Percentiles rank a stretch among this genome's conserved stretches.
phyloP scores from a whole-genome alignment of 2,113 vertebrate species.

The Callaeas wilsoni region DNA sequence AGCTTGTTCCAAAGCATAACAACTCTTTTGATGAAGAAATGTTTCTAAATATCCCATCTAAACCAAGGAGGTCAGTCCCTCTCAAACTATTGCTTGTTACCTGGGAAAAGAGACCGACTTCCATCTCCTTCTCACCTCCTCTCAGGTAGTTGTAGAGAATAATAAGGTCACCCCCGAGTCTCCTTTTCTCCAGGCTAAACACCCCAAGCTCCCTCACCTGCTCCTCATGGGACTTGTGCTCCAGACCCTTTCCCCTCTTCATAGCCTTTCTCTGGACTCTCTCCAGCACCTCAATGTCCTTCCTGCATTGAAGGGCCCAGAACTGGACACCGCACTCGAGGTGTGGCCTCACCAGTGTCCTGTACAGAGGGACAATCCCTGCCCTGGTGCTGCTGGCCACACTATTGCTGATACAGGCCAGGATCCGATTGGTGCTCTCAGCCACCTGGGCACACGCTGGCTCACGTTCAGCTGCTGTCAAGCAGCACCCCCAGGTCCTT shows the following conservation, averaged over 20 bases:
- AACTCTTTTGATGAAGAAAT: neutral
- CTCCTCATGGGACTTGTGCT: neutral
- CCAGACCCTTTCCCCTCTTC: neutral
- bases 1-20: neutral
- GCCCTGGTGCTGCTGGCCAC: neutral
- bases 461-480: neutral
- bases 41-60: neutral
- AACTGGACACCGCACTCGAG: fast-evolving
- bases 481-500: neutral
- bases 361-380: neutral
- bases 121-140: neutral
- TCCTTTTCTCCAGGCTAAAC: neutral
- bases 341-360: neutral
- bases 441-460: neutral
- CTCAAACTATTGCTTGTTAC: neutral
- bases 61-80: neutral
- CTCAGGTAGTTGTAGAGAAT: neutral
- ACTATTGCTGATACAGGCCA: neutral
- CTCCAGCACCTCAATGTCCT: neutral
- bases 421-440: neutral
- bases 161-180: neutral
- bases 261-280: fast-evolving
- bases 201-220: neutral
- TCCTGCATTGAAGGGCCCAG: neutral
- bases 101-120: neutral